Evolutionary conservation across 2,113 vertebrate species (phyloP).

Genomic region (Otocyon megalotis): DNA sequence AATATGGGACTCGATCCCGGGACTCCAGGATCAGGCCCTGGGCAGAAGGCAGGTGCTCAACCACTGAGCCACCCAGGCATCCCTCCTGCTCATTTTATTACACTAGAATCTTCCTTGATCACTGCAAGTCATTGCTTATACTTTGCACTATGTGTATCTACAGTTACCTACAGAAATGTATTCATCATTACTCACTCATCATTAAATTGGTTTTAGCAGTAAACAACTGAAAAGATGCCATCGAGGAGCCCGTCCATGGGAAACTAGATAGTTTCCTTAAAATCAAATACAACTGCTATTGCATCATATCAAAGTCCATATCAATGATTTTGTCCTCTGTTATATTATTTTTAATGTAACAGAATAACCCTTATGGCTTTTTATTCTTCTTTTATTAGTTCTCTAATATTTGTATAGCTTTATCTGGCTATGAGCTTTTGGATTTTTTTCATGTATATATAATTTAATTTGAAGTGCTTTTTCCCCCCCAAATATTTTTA

Average conservation of each 20-base stretch:
- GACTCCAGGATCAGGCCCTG: too few species aligned
- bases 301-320: background rate
- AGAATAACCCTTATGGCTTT: background rate
- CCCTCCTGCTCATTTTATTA: background rate
- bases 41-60: too few species aligned
- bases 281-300: conserved; percentile 18
- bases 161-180: background rate
- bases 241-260: background rate
- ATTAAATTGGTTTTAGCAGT: background rate
- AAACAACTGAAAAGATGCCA: background rate
- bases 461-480: background rate
- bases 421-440: background rate
- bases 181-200: background rate
- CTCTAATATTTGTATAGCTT: background rate
- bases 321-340: conserved; percentile 38
- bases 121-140: background rate
- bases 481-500: conserved; percentile 32
- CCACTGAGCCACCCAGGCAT: too few species aligned
- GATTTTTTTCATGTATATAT: background rate
- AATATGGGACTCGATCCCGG: too few species aligned
- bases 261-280: background rate
- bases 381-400: background rate
- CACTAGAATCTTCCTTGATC: background rate
- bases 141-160: background rate
- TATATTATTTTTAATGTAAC: conserved; percentile 4